Conservation (phyloP, 2,888 invertebrate species). For the Coleophora deauratella region DNA sequence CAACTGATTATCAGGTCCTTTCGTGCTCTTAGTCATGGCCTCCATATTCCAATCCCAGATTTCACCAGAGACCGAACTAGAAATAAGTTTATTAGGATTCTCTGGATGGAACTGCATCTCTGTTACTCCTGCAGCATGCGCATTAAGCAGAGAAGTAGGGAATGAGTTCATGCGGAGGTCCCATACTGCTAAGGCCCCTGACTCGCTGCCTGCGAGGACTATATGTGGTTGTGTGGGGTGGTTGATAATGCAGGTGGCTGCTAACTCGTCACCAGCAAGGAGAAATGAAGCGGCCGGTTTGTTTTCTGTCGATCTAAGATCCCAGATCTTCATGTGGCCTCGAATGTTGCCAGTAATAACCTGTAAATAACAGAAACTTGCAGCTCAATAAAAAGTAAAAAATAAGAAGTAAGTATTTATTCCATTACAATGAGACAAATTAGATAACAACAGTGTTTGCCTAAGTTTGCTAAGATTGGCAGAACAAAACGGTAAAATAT, state of each 20-base stretch:
- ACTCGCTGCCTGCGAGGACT: slow-evolving; percentile 86
- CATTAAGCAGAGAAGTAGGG: slow-evolving; percentile 87
- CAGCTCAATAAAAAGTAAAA: no score
- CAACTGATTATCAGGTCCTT: slow-evolving; percentile 44
- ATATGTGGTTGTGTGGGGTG: slow-evolving; percentile 94
- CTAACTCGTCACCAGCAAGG: slow-evolving; percentile 82
- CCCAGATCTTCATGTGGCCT: slow-evolving; percentile 94
- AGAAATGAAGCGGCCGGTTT: slow-evolving; percentile 81
- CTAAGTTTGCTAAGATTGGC: no score
- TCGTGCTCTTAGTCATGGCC: slow-evolving; percentile 50
- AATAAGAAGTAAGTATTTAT: no score
- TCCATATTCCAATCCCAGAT: slow-evolving; percentile 93
- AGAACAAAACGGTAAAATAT: no score
- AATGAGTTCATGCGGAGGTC: slow-evolving; percentile 88
- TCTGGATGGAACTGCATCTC: slow-evolving; percentile 92
- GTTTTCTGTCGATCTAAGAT: slow-evolving; percentile 78
- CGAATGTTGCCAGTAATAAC: slow-evolving; percentile 89
- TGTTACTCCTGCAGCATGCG: slow-evolving; percentile 83
- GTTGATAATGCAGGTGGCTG: slow-evolving; percentile 82
- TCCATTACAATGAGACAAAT: no score
- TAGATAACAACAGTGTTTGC: no score
- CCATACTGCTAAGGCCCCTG: slow-evolving; percentile 91
- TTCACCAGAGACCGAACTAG: slow-evolving; percentile 86
- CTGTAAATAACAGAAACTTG: slow-evolving; percentile 39
- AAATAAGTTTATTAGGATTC: slow-evolving; percentile 88